Evolutionary conservation across 2,113 vertebrate genomes (phyloP), one percentile per base, ranked within the genome.

Genomic region (Equus quagga): DNA sequence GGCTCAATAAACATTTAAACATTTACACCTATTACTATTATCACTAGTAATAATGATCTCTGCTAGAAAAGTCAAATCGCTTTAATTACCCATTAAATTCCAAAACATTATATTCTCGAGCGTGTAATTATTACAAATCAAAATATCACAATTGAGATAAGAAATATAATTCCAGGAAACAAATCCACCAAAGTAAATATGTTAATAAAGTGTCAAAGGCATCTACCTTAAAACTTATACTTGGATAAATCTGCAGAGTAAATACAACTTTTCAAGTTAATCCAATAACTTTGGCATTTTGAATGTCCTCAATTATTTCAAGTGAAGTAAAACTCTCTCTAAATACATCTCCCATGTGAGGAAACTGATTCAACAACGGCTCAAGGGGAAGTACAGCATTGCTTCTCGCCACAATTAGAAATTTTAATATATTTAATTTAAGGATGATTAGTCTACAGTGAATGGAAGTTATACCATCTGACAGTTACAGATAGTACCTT

Each of bases 341-440:
- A 94, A 97, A 89, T 96, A 94, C 93, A 92, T 81, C 41, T 97
- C 89, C 83, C 94, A 79, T 14, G 67, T 84, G 95, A 97, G 92
- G 79, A 92, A 96, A 94, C 56, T 75, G 89, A 96, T 90, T 97
- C 72, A 79, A 58, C 54, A 79, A 36, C 72, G 60, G 88, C 89
- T 93, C 83, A 80, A 96, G 94, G 84, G 86, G 60, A 86, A 85
- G 96, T 31, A 65, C 2, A 78, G 41, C n/a, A 36, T 65, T 84
- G 26, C 26, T 92, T 82, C 83, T 90, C 54, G 92, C 41, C 58
- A 83, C 89, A 84, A 88, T 92, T 90, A 95, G 72, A 92, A 78
- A 96, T 85, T 95, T 94, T 94, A 96, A 96, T 96, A 88, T 92
- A 89, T 95, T 96, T 88, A 90, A 92, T 91, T 97, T 95, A 90